phyloP scores from a whole-genome alignment of 1,140 invertebrate genomes.

The Sesamia nonagrioides region DNA sequence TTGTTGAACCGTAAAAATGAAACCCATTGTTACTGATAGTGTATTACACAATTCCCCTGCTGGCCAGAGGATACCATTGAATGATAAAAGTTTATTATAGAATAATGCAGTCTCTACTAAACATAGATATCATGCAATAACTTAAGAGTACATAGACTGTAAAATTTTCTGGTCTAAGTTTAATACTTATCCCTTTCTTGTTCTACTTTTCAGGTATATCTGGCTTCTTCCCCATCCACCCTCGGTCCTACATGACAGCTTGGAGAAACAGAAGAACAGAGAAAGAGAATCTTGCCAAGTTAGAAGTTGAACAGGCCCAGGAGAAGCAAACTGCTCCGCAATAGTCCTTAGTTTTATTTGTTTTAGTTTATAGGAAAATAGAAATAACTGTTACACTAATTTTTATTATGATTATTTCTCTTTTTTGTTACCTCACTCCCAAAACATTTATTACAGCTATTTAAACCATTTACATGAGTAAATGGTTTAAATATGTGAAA shows the following conservation, averaged over 20 bases:
- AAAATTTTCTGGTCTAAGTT: background rate
- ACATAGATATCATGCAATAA: too few relatives aligned
- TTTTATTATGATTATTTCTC: background rate
- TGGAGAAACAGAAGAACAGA: constrained; percentile 89
- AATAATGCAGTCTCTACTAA: too few relatives aligned
- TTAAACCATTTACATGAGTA: too few relatives aligned
- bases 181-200: background rate
- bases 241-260: constrained; percentile 90
- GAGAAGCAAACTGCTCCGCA: constrained; percentile 54
- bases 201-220: constrained; percentile 87
- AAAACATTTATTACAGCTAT: too few relatives aligned
- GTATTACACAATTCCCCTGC: too few relatives aligned
- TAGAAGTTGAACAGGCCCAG: constrained; percentile 64
- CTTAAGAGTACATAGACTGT: too few relatives aligned
- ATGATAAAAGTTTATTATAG: too few relatives aligned
- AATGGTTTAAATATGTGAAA: too few relatives aligned
- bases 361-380: constrained; percentile 54
- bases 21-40: too few relatives aligned
- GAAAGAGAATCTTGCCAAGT: constrained; percentile 64
- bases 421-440: too few relatives aligned
- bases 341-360: constrained; percentile 55
- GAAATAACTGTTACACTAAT: background rate
- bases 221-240: constrained; percentile 92
- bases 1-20: too few relatives aligned
- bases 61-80: too few relatives aligned